Conservation (phyloP, 1,140 invertebrate species). For the Mamestra configurata region DNA sequence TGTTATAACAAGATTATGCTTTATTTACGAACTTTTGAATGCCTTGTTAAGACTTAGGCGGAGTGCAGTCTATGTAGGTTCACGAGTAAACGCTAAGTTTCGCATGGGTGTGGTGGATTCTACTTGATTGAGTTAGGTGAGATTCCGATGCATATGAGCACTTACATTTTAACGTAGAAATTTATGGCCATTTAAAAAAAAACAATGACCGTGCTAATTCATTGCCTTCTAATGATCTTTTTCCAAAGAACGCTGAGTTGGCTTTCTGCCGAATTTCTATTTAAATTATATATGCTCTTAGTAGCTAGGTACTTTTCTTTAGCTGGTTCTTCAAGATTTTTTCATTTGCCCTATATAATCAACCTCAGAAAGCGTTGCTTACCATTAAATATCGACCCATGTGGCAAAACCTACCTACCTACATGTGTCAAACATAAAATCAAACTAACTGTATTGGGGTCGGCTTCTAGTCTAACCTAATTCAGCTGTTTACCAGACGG, state of each 20-base stretch:
- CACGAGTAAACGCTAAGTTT: no score
- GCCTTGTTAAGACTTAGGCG: background rate
- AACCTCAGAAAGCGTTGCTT: background rate
- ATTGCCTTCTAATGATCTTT: constrained; percentile 29
- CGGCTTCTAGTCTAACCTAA: no score
- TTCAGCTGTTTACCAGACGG: no score
- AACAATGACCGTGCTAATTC: constrained; percentile 3
- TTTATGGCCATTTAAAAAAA: background rate
- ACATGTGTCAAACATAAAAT: no score
- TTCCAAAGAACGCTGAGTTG: background rate
- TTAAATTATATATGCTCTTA: background rate
- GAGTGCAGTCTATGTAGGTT: background rate
- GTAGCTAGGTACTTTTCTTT: background rate
- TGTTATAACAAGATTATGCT: background rate
- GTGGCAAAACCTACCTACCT: no score
- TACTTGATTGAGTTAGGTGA: no score
- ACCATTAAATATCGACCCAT: no score
- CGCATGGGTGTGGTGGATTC: no score
- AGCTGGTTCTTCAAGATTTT: background rate
- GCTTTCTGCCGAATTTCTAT: constrained; percentile 7
- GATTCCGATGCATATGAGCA: no score
- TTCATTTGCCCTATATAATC: background rate
- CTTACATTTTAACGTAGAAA: background rate
- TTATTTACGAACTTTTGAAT: background rate
- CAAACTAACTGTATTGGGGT: no score